Conservation (phyloP, 2,888 invertebrate genomes). For the Dysmachus trigonus region DNA sequence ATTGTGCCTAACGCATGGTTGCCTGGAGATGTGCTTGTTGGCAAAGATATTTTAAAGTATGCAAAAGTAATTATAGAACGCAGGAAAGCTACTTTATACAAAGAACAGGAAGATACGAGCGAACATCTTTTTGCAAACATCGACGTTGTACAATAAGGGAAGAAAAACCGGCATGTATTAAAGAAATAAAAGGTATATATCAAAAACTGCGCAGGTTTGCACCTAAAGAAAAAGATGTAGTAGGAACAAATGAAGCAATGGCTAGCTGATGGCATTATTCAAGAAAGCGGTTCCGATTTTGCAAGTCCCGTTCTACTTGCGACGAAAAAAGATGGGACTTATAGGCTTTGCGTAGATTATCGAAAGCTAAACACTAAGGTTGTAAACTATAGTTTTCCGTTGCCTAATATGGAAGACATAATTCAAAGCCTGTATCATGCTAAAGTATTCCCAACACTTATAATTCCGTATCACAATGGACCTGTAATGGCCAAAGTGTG, state of each 20-base stretch:
- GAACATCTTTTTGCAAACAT: background rate
- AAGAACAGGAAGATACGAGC: background rate
- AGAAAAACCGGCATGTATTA: conserved; percentile 11
- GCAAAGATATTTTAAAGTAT: background rate
- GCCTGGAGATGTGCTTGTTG: background rate
- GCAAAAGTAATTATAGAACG: background rate
- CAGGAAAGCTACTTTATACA: background rate
- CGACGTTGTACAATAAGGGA: background rate
- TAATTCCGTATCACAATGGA: too few species aligned
- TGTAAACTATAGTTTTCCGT: conserved; percentile 35
- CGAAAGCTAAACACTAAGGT: conserved; percentile 27
- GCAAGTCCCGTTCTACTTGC: conserved; percentile 52
- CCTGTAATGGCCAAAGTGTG: too few species aligned
- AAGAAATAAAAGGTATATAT: conserved; percentile 48
- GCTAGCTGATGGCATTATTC: conserved; percentile 51
- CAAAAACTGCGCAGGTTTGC: conserved; percentile 53
- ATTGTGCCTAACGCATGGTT: background rate
- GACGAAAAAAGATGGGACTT: conserved; percentile 50
- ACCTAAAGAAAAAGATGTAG: conserved; percentile 51
- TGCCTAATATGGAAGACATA: conserved; percentile 45
- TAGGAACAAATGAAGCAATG: conserved; percentile 55
- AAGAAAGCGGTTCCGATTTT: conserved; percentile 48
- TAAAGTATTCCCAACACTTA: conserved; percentile 52
- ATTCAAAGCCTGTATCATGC: conserved; percentile 51
- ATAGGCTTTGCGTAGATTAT: conserved; percentile 53